phyloP scores from a whole-genome alignment of 2,888 invertebrate genomes.

The Latrodectus hesperus region DNA sequence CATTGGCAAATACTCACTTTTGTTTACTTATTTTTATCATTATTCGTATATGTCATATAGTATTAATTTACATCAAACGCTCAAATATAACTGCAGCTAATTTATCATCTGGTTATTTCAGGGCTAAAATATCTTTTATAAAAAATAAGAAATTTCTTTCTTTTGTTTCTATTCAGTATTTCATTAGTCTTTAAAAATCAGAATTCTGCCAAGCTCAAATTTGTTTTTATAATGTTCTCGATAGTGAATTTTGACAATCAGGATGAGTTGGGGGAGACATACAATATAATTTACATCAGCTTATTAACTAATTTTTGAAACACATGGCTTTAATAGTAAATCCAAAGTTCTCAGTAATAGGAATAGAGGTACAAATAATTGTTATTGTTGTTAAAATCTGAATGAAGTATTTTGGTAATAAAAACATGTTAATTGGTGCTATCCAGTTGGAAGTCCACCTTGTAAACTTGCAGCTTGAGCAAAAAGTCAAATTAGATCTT shows the following conservation, averaged over 20 bases:
- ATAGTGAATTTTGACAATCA: constrained; percentile 68
- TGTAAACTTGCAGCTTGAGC: too few species aligned
- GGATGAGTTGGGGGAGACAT: constrained; percentile 23
- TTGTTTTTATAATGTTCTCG: constrained; percentile 32
- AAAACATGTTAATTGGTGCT: constrained; percentile 49
- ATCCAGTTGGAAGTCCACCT: neutral
- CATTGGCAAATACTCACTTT: too few species aligned
- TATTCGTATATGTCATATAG: too few species aligned
- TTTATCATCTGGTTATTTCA: neutral
- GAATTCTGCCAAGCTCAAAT: constrained; percentile 65
- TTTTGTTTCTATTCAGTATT: neutral
- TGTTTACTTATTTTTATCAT: too few species aligned
- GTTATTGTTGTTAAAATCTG: constrained; percentile 27
- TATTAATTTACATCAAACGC: too few species aligned
- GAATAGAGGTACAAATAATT: neutral
- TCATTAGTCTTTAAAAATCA: neutral
- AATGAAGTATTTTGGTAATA: constrained; percentile 31
- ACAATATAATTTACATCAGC: neutral
- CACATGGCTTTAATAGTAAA: neutral
- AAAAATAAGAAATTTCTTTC: neutral
- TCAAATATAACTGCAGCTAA: neutral
- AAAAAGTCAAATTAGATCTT: too few species aligned
- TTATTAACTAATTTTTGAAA: neutral
- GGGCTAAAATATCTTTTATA: neutral
- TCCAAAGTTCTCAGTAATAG: neutral